phyloP scores from a whole-genome alignment of 2,888 invertebrate species.

The Amphipyra berbera region DNA sequence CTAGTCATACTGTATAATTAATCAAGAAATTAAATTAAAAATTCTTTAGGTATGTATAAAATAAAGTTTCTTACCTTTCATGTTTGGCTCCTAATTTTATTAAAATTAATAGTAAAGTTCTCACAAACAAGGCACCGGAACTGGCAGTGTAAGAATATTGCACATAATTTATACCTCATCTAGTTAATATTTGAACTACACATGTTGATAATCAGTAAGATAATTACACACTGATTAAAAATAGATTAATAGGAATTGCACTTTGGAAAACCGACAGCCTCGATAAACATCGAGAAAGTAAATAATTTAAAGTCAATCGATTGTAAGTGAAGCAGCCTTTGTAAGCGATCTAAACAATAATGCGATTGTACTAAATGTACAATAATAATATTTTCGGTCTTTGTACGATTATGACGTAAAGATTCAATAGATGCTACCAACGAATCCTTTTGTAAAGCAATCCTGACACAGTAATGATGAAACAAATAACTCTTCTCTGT shows the following conservation, averaged over 20 bases:
- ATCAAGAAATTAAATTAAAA: too few relatives aligned
- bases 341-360: slow-evolving; percentile 23
- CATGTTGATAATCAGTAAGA: neutral
- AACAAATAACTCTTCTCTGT: neutral
- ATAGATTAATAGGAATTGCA: neutral
- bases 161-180: slow-evolving; percentile 45
- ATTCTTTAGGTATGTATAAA: too few relatives aligned
- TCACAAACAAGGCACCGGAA: slow-evolving; percentile 23
- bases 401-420: slow-evolving; percentile 17
- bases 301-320: slow-evolving; percentile 17
- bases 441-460: slow-evolving; percentile 18
- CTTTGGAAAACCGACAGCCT: slow-evolving; percentile 9
- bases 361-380: slow-evolving; percentile 21
- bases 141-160: slow-evolving; percentile 17
- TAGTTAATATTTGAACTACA: slow-evolving; percentile 24
- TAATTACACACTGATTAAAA: slow-evolving; percentile 2
- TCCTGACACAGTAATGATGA: neutral
- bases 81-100: slow-evolving; percentile 6
- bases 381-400: slow-evolving; percentile 35
- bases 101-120: neutral
- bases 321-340: neutral
- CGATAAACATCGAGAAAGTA: slow-evolving; percentile 8
- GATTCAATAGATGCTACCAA: slow-evolving; percentile 4
- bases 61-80: slow-evolving; percentile 35
- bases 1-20: too few relatives aligned